Base-by-base conservation (phyloP, 1,140 invertebrate genomes). In the Radopholus similis region DNA sequence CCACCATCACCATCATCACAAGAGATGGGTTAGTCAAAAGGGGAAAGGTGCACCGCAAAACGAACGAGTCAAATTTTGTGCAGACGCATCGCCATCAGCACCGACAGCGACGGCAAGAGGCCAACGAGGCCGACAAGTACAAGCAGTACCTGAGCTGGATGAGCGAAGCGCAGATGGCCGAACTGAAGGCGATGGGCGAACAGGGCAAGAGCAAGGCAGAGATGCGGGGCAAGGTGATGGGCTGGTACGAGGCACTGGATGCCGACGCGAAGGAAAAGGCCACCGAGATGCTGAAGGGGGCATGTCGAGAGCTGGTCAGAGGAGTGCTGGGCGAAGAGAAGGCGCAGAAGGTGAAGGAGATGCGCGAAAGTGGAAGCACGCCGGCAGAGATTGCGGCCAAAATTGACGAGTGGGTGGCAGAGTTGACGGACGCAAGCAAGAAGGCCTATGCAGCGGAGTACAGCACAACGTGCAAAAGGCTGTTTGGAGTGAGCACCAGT, bases 71-170 rank as follows among this genome's bases (percentile, higher is more conserved):
- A n/a, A n/a, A n/a, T n/a, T n/a, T n/a, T n/a, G n/a, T n/a, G 5
- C 51, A 54, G 35, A 54, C 35, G 4, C 47, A 59, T 28, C 13
- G 53, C 11, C 59, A 51, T 32, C 28, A 70, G 6, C 49, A 35
- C 5, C 38, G 58, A n/a, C 38, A 47, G 28, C 35, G 64, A 26
- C 34, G 56, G 34, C n/a, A 65, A 21, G 47, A 40, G 63, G 59
- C 23, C 18, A 13, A 2, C n/a, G 26, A n/a, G 13, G 75, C 77
- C 21, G 40, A 77, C 30, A 71, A 62, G 13, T 44, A 71, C 11
- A 72, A 75, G 35, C 57, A 53, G 21, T 72, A 76, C 63, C 55
- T 76, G 44, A 38, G 23, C 26, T 76, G 74, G 74, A 32, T 76
- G 5, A 77, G 40, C 15, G 59, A 75, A 35, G 53, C 69, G 11